phyloP scores from a whole-genome alignment of 2,113 vertebrate genomes.

The Aepyceros melampus region DNA sequence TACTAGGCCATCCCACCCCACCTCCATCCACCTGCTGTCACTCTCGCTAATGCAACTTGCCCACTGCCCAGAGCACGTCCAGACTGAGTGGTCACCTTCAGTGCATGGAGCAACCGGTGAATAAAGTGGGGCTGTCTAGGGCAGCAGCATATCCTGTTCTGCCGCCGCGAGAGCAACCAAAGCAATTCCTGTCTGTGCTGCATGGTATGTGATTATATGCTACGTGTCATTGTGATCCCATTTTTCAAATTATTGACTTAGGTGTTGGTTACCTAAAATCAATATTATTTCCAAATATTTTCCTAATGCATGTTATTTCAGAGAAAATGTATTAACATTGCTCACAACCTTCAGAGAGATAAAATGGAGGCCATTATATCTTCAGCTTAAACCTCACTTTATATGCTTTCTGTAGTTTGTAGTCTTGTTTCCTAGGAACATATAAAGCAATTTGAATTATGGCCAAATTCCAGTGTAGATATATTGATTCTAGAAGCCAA shows the following conservation, averaged over 20 bases:
- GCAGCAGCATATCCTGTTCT: background rate
- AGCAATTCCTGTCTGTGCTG: background rate
- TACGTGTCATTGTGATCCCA: background rate
- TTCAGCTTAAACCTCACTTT: slow-evolving; percentile 39
- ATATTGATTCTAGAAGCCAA: background rate
- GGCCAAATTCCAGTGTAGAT: slow-evolving; percentile 23
- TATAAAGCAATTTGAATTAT: slow-evolving; percentile 27
- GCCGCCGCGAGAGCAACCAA: background rate
- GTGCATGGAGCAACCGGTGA: background rate
- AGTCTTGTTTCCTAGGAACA: slow-evolving; percentile 40
- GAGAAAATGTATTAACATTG: slow-evolving; percentile 12
- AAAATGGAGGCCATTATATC: slow-evolving; percentile 2
- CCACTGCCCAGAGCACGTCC: background rate
- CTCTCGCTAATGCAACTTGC: background rate
- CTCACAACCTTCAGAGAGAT: slow-evolving; percentile 6
- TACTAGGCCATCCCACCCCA: background rate
- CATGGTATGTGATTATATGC: background rate
- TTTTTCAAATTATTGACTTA: slow-evolving; percentile 16
- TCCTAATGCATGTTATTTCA: slow-evolving; percentile 26
- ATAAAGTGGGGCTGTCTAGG: background rate
- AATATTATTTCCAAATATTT: slow-evolving; percentile 57
- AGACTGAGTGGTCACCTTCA: background rate
- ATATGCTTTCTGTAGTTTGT: background rate
- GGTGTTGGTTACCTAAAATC: background rate
- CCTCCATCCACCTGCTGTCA: too few species aligned